Evolutionary conservation across 2,888 invertebrate genomes (phyloP).

Genomic region (Agriopis marginaria): DNA sequence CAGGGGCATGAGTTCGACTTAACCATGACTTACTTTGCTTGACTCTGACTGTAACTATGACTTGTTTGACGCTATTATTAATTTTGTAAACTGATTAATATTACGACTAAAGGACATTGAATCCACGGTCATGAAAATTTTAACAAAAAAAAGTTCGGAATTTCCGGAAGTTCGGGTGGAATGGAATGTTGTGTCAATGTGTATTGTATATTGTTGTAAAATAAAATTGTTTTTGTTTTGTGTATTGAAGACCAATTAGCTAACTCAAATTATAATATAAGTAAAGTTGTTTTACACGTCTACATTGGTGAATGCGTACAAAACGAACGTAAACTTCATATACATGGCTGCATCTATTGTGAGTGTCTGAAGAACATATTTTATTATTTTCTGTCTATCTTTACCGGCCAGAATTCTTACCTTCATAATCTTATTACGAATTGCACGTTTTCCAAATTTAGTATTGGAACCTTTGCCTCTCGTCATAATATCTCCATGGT

Average conservation of each 20-base stretch:
- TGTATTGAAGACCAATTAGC: not conserved
- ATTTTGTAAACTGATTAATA: no score
- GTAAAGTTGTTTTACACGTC: not conserved
- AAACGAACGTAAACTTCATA: not conserved
- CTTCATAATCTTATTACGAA: not conserved
- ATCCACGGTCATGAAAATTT: no score
- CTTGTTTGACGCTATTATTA: no score
- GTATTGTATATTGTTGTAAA: not conserved
- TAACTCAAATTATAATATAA: not conserved
- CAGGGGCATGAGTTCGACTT: no score
- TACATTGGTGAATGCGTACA: no score
- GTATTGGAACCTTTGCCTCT: not conserved
- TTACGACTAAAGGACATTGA: no score
- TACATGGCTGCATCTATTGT: constrained; percentile 14
- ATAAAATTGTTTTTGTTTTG: not conserved
- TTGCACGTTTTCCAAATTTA: not conserved
- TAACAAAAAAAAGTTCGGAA: not conserved
- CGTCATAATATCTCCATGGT: no score
- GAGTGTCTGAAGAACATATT: not conserved
- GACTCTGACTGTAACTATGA: no score
- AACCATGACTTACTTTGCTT: no score
- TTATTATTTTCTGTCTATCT: not conserved
- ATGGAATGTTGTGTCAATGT: not conserved
- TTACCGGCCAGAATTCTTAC: not conserved
- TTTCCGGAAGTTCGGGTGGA: not conserved